Evolutionary conservation across 2,888 invertebrate genomes (phyloP), one percentile per base, ranked within the genome.

Genomic region (Philhelius pedissequus): DNA sequence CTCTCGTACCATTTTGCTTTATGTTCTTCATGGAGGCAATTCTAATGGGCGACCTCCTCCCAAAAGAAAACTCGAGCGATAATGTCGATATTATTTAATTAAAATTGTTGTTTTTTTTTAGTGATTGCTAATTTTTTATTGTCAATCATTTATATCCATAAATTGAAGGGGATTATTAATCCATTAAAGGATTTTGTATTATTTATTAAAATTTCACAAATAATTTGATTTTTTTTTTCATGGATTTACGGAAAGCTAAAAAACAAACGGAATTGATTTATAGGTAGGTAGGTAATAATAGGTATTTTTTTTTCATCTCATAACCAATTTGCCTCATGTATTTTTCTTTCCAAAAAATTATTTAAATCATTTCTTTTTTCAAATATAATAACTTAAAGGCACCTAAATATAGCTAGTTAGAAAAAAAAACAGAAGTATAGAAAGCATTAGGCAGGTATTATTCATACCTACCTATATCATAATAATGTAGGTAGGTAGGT

Each of bases 1-100:
- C 97, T 98, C 98, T 96, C 98, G 98, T 96, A 99, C 98, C 99
- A 99, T 99, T 96, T 96, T 97, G 96, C 96, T 95, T 96, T 95
- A 94, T 95, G 95, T 95, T 96, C 96, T 96, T 96, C 96, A 96
- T 96, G 89, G 91, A 91, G 90, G 90, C 90, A 89, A 90, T 90
- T 91, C 88, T 89, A 88, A 89, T 89, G 90, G 89, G 90, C 89
- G 90, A 90, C 86, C 87, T 87, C 86, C 86, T 83, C 86, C 86
- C 86, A 86, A 86, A 86, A 86, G 83, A 86, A 86, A 76, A 40
- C 43, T 73, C 70, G 32, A 43, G 7, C 30, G 56, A 25, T 38
- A 70, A 40, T 79, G 70, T 75, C 70, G 84, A 79, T 75, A 80
- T 43, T 69, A 68, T 30, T 70, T 74, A 32, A 25, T 48, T 22